Evolutionary conservation across 2,797 vertebrate species (phyloP), one percentile per base, ranked within the genome.

Genomic region (Hoplostethus mediterraneus): DNA sequence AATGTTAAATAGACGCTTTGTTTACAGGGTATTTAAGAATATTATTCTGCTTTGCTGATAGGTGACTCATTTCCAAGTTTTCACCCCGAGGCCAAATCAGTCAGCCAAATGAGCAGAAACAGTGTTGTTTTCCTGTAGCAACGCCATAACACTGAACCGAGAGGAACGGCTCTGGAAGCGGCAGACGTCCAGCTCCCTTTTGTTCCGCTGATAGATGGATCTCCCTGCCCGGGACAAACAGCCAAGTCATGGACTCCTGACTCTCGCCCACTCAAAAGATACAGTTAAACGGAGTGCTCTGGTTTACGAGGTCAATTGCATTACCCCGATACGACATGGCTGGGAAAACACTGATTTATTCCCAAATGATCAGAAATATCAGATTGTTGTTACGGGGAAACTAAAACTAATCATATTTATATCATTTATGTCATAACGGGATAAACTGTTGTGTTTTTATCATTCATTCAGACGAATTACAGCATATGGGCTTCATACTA

Each of bases 171-270:
- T 66, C 61, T 79, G 14, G 40, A 67, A 71, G 30, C 73, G 68
- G 78, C 65, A 77, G 64, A 53, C 52, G 33, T 76, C 79, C 71
- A 73, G 67, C 21, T 55, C 16, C 45, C 65, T 61, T 71, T 68
- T 67, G 42, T 66, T 74, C 53, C 49, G 47, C 54, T 77, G 64
- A 84, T 62, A 38, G 74, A 79, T 73, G 59, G 13, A 57, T 45
- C 57, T 60, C 67, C 71, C 28, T 36, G 72, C 63, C 48, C 54
- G 44, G 77, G 51, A 86, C 68, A 79, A 83, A 75, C 28, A 73
- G 57, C 73, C 56, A 69, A 81, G 56, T 69, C 45, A 62, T 67
- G 65, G 36, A 51, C 40, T 63, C 61, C 3, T 28, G 28, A 42
- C 6, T 62, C 61, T 16, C 61, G 59, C 54, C 53, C 75, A 49